phyloP scores from a whole-genome alignment of 2,888 invertebrate genomes.

The Ernsta delagoae region DNA sequence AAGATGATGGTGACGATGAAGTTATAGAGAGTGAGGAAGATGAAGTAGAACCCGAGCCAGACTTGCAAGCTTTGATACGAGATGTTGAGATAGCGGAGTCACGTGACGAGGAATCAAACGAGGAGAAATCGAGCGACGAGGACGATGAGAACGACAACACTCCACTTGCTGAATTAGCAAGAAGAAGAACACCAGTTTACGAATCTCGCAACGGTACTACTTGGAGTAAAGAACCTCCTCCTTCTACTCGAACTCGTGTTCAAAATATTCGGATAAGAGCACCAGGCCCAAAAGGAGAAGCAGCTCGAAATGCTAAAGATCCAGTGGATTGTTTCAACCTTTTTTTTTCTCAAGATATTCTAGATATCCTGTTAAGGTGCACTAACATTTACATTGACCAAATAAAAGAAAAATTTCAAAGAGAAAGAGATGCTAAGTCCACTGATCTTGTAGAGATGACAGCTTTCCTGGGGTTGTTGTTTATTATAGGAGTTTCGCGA shows the following conservation, averaged over 20 bases:
- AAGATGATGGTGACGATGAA: slow-evolving; percentile 4
- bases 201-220: background rate
- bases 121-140: background rate
- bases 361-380: background rate
- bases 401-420: background rate
- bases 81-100: slow-evolving; percentile 1
- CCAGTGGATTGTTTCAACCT: background rate
- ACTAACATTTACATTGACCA: background rate
- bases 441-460: background rate
- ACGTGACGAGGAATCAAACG: background rate
- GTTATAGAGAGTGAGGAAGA: slow-evolving; percentile 7
- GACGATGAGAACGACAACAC: background rate
- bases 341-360: background rate
- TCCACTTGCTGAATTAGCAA: background rate
- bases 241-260: too few relatives aligned
- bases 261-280: too few relatives aligned
- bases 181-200: background rate
- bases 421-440: background rate
- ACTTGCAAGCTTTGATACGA: slow-evolving; percentile 4
- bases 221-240: background rate
- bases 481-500: background rate
- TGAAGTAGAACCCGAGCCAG: slow-evolving; percentile 3
- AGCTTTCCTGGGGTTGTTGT: background rate
- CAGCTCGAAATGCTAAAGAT: background rate
- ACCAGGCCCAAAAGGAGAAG: slow-evolving; percentile 4